phyloP scores from a whole-genome alignment of 2,888 invertebrate genomes.

The Carabus problematicus region DNA sequence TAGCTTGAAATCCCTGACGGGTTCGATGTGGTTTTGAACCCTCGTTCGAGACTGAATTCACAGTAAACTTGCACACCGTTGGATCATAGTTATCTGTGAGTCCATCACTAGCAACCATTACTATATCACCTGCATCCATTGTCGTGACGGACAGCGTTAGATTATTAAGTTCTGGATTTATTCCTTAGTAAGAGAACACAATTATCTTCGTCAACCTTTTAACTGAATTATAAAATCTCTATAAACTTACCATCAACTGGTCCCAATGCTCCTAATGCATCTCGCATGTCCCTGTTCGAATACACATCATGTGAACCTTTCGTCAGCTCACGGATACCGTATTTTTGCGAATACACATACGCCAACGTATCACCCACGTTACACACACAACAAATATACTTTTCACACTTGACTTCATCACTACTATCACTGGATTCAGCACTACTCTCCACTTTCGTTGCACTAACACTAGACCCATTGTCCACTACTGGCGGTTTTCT shows the following conservation, averaged over 20 bases:
- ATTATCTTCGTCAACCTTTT: neutral
- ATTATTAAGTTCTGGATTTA: constrained; percentile 85
- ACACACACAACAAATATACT: constrained; percentile 80
- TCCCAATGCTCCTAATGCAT: constrained; percentile 86
- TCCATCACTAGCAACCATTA: constrained; percentile 89
- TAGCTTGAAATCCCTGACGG: constrained; percentile 54
- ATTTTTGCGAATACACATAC: constrained; percentile 79
- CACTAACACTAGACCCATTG: neutral
- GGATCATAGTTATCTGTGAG: constrained; percentile 92
- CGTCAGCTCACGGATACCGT: constrained; percentile 85
- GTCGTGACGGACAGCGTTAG: constrained; percentile 84
- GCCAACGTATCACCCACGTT: constrained; percentile 90
- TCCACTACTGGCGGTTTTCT: neutral
- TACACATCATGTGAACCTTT: constrained; percentile 84
- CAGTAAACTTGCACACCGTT: constrained; percentile 86
- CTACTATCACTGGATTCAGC: constrained; percentile 13
- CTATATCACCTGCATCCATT: constrained; percentile 80
- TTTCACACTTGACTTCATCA: constrained; percentile 52
- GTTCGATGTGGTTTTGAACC: constrained; percentile 57
- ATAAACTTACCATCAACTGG: constrained; percentile 76
- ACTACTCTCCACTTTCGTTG: neutral
- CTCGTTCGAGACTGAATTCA: constrained; percentile 56
- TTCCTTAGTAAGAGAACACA: constrained; percentile 46
- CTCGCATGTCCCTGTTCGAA: constrained; percentile 85
- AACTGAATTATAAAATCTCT: neutral